phyloP scores from a whole-genome alignment of 2,888 invertebrate genomes.

The Campopleginae sp. region DNA sequence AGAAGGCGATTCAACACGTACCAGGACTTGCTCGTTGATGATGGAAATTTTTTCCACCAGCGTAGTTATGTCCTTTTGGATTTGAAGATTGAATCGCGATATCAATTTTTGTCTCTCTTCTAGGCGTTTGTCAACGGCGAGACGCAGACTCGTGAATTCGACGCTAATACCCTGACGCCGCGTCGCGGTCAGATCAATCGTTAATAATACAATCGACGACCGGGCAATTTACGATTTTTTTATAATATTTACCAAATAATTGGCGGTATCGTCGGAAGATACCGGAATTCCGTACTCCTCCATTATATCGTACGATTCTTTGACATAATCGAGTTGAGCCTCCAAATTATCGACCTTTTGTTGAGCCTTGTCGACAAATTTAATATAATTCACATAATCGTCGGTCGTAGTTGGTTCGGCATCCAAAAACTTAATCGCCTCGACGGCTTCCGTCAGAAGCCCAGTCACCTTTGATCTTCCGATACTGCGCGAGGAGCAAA shows the following conservation, averaged over 20 bases:
- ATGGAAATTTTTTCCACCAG: constrained; percentile 90
- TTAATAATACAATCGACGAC: no score
- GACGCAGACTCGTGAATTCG: constrained; percentile 87
- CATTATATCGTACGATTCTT: constrained; percentile 93
- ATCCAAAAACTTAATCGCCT: constrained; percentile 86
- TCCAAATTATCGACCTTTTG: constrained; percentile 89
- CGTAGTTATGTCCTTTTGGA: constrained; percentile 91
- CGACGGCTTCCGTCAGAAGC: constrained; percentile 86
- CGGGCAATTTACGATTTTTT: no score
- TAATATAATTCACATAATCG: constrained; percentile 90
- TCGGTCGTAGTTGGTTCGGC: constrained; percentile 89
- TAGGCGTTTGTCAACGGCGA: constrained; percentile 89
- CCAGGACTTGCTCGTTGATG: constrained; percentile 90
- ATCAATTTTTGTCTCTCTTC: constrained; percentile 90
- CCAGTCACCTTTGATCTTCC: constrained; percentile 87
- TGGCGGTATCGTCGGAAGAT: constrained; percentile 89
- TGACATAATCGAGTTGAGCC: constrained; percentile 90
- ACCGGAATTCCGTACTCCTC: constrained; percentile 91
- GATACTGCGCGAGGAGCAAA: constrained; percentile 85
- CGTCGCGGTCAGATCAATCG: not conserved
- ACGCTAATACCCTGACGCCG: constrained; percentile 88
- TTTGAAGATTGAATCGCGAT: constrained; percentile 89
- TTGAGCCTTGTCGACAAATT: constrained; percentile 89
- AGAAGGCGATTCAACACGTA: no score
- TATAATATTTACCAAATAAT: constrained; percentile 84